Base-by-base conservation (phyloP, 1,140 invertebrate species). In the Drosophila parvula region DNA sequence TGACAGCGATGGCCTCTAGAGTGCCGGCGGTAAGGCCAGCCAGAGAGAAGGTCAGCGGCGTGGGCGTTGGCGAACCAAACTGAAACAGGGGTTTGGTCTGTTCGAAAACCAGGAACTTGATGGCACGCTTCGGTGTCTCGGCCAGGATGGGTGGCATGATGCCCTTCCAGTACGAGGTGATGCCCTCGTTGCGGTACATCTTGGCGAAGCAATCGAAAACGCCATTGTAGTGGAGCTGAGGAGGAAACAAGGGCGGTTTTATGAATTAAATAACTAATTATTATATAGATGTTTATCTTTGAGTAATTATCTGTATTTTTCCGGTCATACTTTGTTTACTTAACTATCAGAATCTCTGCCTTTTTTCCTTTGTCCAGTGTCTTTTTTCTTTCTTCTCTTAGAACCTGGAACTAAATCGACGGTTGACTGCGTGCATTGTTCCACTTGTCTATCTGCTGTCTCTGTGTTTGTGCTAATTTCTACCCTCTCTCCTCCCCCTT, bases 61-160 rank as follows among this genome's bases (percentile, higher is more conserved):
- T 96, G 10, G 96, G 95, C 61, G 93, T 93, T 51, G 93, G 93
- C 43, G 95, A 94, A 27, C 95, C 96, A 91, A 97, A 97, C 90
- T 96, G 93, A 92, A 98, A 97, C 67, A 97, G 91, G 78, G 94
- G 94, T 93, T 98, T 98, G 83, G 97, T 98, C 92, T 98, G 96
- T 92, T 98, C 97, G 93, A 98, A 98, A 27, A 96, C 96, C 77
- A 98, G 95, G 92, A 98, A 98, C 93, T 99, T 98, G 0, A 97
- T 96, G 50, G 97, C 98, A 90, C 98, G 91, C 93, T 99, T 99
- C 7, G 98, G 98, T 34, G 97, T 98, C 93, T 99, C 98, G n/a
- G 96, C 97, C 59, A 98, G 90, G 84, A 98, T 96, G 10, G 98
- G 98, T 4, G 98, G 97, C 71, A 98, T 77, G 79, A 98, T 97